Evolutionary conservation across 2,888 invertebrate species (phyloP), one percentile per base, ranked within the genome.

Genomic region (Luffia ferchaultella): DNA sequence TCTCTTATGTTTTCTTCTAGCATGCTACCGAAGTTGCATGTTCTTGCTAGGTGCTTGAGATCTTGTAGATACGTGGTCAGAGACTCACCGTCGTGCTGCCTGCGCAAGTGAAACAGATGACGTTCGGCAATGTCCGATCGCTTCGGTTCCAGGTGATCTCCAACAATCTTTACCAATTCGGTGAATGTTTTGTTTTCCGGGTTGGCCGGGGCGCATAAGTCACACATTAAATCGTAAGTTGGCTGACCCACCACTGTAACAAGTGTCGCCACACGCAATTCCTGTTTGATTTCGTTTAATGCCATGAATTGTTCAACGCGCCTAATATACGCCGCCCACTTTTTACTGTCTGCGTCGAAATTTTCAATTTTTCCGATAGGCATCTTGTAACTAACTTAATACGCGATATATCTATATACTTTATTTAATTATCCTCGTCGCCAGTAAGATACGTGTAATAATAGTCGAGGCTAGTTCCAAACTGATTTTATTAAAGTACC

Each of bases 51-150:
- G 17, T 50, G 45, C 18, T 45, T 64, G 7, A 70, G 54, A 20
- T 64, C 65, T 68, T 71, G 54, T 45, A 62, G 60, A 53, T 46
- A 49, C 17, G 42, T 46, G 19, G 18, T 16, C 12, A 49, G 42
- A 1, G 49, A 7, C 46, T 52, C 52, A 30, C 52, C 52, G n/a
- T 20, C 17, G 42, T 46, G 45, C 46, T 52, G 48, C 16, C 46
- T 9, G 1, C 50, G 50, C 18, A 46, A 17, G 18, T 47, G n/a
- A 18, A 46, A 50, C 16, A 50, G 43, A 40, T 50, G 50, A 16
- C 50, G 50, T 16, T 50, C 50, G 5, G 50, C 50, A 16, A 50
- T 50, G 18, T 30, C 17, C 15, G 45, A 45, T 2, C 50, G 42
- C 18, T 47, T 30, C 18, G 50, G 46, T 43, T 50, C 46, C 43